Evolutionary conservation across 1,140 invertebrate genomes (phyloP), one percentile per base, ranked within the genome.

Genomic region (Zaprionus kolodkinae): DNA sequence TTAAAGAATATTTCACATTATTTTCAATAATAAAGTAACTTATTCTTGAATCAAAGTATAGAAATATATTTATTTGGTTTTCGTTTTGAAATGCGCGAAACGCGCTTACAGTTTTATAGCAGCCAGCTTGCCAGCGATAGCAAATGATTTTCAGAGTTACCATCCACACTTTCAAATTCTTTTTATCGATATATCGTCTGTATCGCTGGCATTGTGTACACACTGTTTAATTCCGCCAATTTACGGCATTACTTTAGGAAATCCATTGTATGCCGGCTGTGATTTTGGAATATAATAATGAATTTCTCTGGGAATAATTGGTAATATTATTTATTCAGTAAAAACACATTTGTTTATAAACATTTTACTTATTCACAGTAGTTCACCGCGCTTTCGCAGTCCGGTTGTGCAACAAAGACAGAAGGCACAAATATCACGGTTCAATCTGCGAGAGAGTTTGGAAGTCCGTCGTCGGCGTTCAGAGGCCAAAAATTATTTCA

Each of bases 401-500:
- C 59, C 72, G n/a, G 12, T 25, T 6, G 13, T 17, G 10, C 30
- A 38, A 15, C 10, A 33, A 4, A 56, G 33, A 15, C 57, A 35
- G 10, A 43, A 33, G 35, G 12, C 54, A 25, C 43, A 21, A 6
- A 11, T 48, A 40, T 40, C 69, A 54, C 30, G 36, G 82, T 27
- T 59, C 27, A 57, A 75, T 36, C 81, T 92, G 27, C 64, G 76
- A 25, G 71, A 68, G 11, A 78, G 78, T n/a, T 61, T 92, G 1
- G 78, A 92, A 21, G 27, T 89, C 13, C 81, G 89, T 13, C 54
- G 85, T 0, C 67, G 68, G 1, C 57, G 65, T 56, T 75, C 72
- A 27, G 80, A 77, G 38, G 79, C 91, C 0, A 78, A 66, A n/a
- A 54, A 70, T 3, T 87, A 72, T 27, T 72, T 93, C 0, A 92